Evolutionary conservation across 2,888 invertebrate species (phyloP).

Genomic region (Drymonia ruficornis): DNA sequence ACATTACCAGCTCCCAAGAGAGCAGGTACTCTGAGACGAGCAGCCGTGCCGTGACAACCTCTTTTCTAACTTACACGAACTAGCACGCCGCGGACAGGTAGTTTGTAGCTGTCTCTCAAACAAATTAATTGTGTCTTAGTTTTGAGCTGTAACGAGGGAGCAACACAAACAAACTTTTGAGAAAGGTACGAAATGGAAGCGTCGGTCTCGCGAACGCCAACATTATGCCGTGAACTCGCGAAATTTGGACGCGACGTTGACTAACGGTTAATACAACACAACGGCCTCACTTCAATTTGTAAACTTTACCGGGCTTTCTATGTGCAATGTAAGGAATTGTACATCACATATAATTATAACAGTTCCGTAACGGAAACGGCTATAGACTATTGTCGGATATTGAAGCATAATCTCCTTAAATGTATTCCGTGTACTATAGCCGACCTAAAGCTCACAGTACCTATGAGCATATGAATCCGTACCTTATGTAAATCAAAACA

Average conservation of each 20-base stretch:
- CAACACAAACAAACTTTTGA: slow-evolving; percentile 73
- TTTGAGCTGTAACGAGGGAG: slow-evolving; percentile 73
- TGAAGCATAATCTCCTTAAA: no score
- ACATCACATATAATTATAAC: slow-evolving; percentile 14
- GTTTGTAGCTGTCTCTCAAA: slow-evolving; percentile 81
- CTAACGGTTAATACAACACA: slow-evolving; percentile 48
- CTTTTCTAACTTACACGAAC: slow-evolving; percentile 69
- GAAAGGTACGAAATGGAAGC: slow-evolving; percentile 64
- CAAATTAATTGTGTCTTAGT: slow-evolving; percentile 81
- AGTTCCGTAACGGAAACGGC: slow-evolving; percentile 2
- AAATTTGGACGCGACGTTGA: slow-evolving; percentile 58
- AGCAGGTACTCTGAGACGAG: slow-evolving; percentile 53
- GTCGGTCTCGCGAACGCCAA: slow-evolving; percentile 49
- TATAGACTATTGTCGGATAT: no score
- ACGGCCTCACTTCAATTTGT: slow-evolving; percentile 42
- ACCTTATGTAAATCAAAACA: no score
- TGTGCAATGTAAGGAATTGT: slow-evolving; percentile 16
- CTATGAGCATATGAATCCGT: no score
- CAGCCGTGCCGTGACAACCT: slow-evolving; percentile 64
- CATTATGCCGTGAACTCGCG: slow-evolving; percentile 58
- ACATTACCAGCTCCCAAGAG: slow-evolving; percentile 73
- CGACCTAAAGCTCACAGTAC: no score
- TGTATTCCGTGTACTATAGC: no score
- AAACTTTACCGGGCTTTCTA: slow-evolving; percentile 39
- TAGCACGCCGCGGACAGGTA: slow-evolving; percentile 73